Percentiles rank a stretch among this genome's conserved stretches.
Conservation (phyloP, 2,888 invertebrate species). For the Noctua fimbriata region DNA sequence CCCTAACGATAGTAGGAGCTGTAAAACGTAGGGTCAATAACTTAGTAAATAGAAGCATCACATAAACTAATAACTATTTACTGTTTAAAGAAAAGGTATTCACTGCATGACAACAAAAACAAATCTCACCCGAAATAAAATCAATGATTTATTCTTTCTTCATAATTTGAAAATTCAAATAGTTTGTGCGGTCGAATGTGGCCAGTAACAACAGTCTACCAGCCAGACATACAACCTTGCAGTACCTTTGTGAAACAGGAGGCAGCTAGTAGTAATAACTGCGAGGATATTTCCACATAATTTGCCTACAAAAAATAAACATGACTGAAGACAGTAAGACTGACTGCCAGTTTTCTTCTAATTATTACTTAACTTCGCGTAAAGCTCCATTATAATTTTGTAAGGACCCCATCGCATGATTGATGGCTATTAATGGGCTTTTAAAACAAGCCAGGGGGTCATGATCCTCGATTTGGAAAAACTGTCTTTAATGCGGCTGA, state of each 20-base stretch:
- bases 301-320: neutral
- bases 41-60: neutral
- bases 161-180: neutral
- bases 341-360: slow-evolving; percentile 4
- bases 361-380: slow-evolving; percentile 28
- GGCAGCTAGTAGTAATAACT: neutral
- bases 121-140: neutral
- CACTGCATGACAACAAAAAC: neutral
- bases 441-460: slow-evolving; percentile 4
- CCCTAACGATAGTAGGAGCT: neutral
- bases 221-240: neutral
- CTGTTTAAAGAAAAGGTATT: neutral
- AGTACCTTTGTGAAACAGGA: neutral
- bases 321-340: neutral
- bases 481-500: neutral
- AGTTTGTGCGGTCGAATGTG: neutral
- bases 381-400: slow-evolving; percentile 1
- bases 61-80: neutral
- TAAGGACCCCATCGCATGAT: slow-evolving; percentile 19
- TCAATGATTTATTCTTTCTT: neutral
- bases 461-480: neutral
- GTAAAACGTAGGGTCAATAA: neutral
- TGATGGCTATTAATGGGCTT: slow-evolving; percentile 25
- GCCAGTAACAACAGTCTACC: neutral
- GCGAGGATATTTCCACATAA: neutral